Evolutionary conservation across 2,888 invertebrate genomes (phyloP).

Genomic region (Quadroppia sp.): DNA sequence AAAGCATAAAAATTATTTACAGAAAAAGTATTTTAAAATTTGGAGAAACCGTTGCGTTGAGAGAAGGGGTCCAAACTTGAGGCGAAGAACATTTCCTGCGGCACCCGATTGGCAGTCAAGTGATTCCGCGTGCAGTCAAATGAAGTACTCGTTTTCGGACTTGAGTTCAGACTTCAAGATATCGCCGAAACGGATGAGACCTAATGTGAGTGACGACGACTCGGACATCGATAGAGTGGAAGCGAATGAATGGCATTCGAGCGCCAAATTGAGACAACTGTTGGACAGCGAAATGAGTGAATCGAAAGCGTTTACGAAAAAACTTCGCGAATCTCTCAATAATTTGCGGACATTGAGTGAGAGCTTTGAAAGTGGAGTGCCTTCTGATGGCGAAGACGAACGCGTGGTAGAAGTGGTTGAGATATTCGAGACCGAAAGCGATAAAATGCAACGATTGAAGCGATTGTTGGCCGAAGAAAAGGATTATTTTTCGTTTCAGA

Average conservation of each 20-base stretch:
- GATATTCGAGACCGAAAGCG: neutral
- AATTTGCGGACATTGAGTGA: neutral
- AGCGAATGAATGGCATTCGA: neutral
- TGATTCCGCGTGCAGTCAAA: neutral
- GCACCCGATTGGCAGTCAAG: slow-evolving; percentile 21
- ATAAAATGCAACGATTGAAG: slow-evolving; percentile 24
- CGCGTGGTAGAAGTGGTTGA: neutral
- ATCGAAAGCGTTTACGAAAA: neutral
- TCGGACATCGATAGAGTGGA: neutral
- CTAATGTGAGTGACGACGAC: neutral
- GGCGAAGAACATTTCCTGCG: slow-evolving; percentile 22
- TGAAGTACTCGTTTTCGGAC: neutral
- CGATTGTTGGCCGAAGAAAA: slow-evolving; percentile 6
- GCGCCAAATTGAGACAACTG: neutral
- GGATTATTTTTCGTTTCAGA: slow-evolving; percentile 9
- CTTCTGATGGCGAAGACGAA: neutral
- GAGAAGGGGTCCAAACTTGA: neutral
- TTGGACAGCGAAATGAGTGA: neutral
- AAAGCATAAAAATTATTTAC: neutral
- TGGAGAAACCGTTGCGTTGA: slow-evolving; percentile 8
- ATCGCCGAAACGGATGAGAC: neutral
- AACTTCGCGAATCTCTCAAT: neutral
- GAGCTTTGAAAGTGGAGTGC: too few species aligned
- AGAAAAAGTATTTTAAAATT: slow-evolving; percentile 11
- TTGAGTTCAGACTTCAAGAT: neutral